phyloP scores from a whole-genome alignment of 2,797 vertebrate species.

The Carcharodon carcharias region DNA sequence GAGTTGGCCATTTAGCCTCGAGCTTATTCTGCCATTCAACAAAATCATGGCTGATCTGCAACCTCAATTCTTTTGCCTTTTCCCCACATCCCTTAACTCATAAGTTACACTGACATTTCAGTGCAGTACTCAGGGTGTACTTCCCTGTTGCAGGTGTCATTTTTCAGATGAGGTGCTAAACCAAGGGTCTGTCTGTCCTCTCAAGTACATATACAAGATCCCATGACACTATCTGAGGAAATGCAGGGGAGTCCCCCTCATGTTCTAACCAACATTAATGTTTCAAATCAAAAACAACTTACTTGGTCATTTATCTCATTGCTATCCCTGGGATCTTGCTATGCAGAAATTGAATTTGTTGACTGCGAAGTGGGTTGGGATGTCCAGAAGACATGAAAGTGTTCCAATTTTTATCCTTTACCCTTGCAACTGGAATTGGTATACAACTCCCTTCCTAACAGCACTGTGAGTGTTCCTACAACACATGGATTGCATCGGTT shows the following conservation, averaged over 20 bases:
- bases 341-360: neutral
- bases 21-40: neutral
- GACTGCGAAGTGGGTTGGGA: neutral
- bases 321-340: neutral
- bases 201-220: neutral
- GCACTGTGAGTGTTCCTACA: no score
- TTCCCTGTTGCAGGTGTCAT: neutral
- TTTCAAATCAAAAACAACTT: neutral
- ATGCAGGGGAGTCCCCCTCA: neutral
- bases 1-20: neutral
- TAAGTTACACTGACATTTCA: neutral
- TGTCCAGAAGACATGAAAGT: neutral
- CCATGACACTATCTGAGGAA: neutral
- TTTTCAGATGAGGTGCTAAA: neutral
- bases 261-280: neutral
- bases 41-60: neutral
- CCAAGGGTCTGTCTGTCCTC: neutral
- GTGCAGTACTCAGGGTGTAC: neutral
- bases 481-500: no score
- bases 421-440: neutral
- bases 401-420: neutral
- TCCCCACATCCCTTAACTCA: neutral
- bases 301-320: neutral
- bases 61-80: neutral
- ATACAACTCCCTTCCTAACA: neutral